Evolutionary conservation across 2,797 vertebrate species (phyloP).

Genomic region (Paramormyrops hopkinsi): DNA sequence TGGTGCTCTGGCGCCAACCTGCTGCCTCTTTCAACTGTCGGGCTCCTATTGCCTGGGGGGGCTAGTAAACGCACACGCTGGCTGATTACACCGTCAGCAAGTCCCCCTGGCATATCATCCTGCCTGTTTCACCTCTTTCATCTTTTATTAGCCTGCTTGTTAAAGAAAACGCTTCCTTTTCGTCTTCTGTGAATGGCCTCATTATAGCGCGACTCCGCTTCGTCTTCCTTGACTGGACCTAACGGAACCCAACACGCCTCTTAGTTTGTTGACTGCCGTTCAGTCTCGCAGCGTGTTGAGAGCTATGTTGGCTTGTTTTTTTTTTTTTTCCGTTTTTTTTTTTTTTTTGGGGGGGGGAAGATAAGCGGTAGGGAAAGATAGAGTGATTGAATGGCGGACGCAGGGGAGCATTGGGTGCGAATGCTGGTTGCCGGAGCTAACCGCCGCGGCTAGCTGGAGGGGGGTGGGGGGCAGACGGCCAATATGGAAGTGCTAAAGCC

Average conservation of each 20-base stretch:
- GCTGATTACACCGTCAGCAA: slow-evolving; percentile 9
- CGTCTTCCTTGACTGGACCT: slow-evolving; percentile 38
- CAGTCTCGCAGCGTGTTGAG: slow-evolving; percentile 31
- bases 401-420: background rate
- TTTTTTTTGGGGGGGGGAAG: background rate
- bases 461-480: background rate
- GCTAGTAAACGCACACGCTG: slow-evolving; percentile 33
- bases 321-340: background rate
- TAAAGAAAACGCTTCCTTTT: slow-evolving; percentile 40
- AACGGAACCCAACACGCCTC: slow-evolving; percentile 22
- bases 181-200: slow-evolving; percentile 40
- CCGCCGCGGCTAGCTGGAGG: background rate
- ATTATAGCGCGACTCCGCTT: slow-evolving; percentile 38
- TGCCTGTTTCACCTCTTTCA: slow-evolving; percentile 29
- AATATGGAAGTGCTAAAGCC: background rate
- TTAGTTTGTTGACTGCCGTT: slow-evolving; percentile 21
- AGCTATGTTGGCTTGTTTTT: background rate
- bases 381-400: background rate
- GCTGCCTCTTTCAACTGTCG: slow-evolving; percentile 46
- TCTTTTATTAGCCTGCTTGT: slow-evolving; percentile 40
- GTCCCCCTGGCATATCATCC: slow-evolving; percentile 29
- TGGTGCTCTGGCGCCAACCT: slow-evolving; percentile 26
- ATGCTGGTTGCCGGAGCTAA: background rate
- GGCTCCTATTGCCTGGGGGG: slow-evolving; percentile 32
- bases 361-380: background rate